Percentiles rank a stretch among this genome's conserved stretches.
phyloP scores from a whole-genome alignment of 2,797 vertebrate species.

The Bufotes viridis region DNA sequence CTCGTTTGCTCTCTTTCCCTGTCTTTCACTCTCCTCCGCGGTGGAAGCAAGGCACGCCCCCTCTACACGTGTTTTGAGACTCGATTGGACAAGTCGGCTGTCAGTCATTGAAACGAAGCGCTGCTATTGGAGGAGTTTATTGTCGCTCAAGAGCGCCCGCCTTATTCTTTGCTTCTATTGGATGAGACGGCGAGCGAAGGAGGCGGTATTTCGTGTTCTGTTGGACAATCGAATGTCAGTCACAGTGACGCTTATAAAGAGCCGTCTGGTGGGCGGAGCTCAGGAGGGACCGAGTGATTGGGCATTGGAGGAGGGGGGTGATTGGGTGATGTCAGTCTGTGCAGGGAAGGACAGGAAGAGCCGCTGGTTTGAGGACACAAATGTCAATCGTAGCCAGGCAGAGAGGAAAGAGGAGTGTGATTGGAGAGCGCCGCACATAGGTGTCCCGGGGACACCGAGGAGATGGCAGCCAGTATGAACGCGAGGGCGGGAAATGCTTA shows the following conservation, averaged over 20 bases:
- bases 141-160: not conserved
- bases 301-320: not conserved
- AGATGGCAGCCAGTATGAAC: not conserved
- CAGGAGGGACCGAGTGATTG: not conserved
- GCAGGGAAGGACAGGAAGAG: not conserved
- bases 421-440: not conserved
- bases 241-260: not conserved
- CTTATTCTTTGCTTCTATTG: not conserved
- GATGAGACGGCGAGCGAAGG: not conserved
- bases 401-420: conserved; percentile 1
- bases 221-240: conserved; percentile 36
- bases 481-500: not conserved
- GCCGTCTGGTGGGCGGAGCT: not conserved
- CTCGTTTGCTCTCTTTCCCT: conserved; percentile 46
- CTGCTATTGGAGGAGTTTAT: not conserved
- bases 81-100: not conserved
- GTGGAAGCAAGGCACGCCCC: conserved; percentile 26
- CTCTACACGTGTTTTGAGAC: conserved; percentile 52
- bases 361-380: not conserved
- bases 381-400: not conserved
- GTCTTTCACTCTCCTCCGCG: conserved; percentile 56
- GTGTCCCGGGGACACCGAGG: not conserved
- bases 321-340: not conserved
- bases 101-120: not conserved
- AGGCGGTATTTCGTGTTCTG: not conserved